Percentiles rank a stretch among this genome's conserved stretches.
Conservation (phyloP, 1,140 invertebrate species). For the Melanaphis sacchari region DNA sequence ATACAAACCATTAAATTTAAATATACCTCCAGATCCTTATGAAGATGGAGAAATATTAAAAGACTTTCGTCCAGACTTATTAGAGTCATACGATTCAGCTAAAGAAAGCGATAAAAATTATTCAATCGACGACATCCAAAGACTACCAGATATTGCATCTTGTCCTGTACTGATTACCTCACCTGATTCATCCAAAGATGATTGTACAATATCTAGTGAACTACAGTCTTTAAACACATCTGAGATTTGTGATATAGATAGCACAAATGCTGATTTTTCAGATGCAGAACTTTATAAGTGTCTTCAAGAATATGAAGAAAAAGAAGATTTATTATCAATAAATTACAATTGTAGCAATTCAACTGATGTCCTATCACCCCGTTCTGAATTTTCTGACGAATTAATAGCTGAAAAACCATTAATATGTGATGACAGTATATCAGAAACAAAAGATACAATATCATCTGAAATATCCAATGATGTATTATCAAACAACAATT, state of each 20-base stretch:
- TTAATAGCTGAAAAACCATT: slow-evolving; percentile 55
- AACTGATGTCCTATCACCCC: background rate
- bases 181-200: slow-evolving; percentile 52
- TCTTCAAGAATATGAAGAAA: slow-evolving; percentile 52
- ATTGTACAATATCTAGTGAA: slow-evolving; percentile 55
- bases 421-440: slow-evolving; percentile 51
- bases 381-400: slow-evolving; percentile 49
- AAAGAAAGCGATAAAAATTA: slow-evolving; percentile 45
- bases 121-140: slow-evolving; percentile 20
- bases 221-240: slow-evolving; percentile 51
- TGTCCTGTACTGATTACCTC: slow-evolving; percentile 47
- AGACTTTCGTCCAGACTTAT: slow-evolving; percentile 42
- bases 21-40: background rate
- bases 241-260: slow-evolving; percentile 46
- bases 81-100: slow-evolving; percentile 43
- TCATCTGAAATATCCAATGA: slow-evolving; percentile 37
- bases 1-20: slow-evolving; percentile 40
- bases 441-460: slow-evolving; percentile 49
- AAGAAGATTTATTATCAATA: slow-evolving; percentile 24
- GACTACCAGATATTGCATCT: slow-evolving; percentile 20
- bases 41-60: background rate
- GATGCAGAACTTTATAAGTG: slow-evolving; percentile 53
- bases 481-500: background rate
- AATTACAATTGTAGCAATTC: slow-evolving; percentile 29
- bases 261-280: slow-evolving; percentile 47